Conservation (phyloP, 2,113 vertebrate genomes). For the Sprattus sprattus region DNA sequence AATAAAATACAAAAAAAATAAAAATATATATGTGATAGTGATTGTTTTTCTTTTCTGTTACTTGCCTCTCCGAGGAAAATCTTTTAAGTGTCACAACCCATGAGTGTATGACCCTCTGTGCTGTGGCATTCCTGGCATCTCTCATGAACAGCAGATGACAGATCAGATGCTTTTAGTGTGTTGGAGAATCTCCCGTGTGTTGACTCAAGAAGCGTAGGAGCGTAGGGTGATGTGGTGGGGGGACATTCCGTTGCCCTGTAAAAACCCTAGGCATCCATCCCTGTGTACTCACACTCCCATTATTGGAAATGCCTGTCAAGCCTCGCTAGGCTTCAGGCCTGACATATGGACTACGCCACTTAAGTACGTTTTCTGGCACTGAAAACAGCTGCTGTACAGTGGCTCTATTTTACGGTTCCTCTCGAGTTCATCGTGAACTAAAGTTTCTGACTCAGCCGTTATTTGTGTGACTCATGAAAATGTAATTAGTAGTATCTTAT, state of each 20-base stretch:
- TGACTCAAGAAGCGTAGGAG: neutral
- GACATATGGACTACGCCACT: neutral
- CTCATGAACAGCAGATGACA: neutral
- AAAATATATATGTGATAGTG: no score
- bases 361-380: neutral
- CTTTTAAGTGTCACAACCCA: neutral
- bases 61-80: no score
- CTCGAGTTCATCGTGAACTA: neutral
- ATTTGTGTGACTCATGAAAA: neutral
- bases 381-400: neutral
- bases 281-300: constrained; percentile 24
- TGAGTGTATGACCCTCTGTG: neutral
- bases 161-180: neutral
- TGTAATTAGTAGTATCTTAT: no score
- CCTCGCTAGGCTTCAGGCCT: neutral
- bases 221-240: neutral
- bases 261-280: constrained; percentile 20
- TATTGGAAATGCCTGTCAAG: constrained; percentile 23
- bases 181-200: neutral
- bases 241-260: constrained; percentile 28
- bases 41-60: no score
- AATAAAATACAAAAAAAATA: no score
- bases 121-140: neutral
- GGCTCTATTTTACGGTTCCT: neutral
- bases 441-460: neutral